These are phyloP conservation scores for Lindbergichthys nudifrons DNA, from an alignment of 2,797 vertebrate species.

Conservation along the genomic window DNA sequence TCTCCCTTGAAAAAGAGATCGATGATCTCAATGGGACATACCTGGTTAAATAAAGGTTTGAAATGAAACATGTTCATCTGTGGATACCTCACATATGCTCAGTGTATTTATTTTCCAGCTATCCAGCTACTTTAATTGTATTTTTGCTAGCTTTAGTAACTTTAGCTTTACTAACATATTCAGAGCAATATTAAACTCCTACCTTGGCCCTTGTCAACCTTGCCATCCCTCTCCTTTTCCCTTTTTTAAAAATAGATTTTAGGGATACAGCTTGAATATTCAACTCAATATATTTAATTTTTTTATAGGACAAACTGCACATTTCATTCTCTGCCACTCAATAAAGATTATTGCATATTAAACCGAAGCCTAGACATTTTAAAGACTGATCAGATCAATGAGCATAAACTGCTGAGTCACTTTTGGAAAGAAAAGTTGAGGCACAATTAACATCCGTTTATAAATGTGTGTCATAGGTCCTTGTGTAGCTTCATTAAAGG, in stretches of 20 bases:
- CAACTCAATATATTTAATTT: not conserved
- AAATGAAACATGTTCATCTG: not conserved
- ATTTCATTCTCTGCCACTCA: not conserved
- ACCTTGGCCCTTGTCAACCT: not conserved
- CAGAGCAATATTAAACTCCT: not conserved
- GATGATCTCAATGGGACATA: no score
- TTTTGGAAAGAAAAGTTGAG: not conserved
- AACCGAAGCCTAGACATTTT: not conserved
- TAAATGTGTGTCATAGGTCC: not conserved
- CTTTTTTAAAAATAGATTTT: not conserved
- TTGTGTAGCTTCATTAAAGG: not conserved
- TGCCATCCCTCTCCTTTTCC: not conserved
- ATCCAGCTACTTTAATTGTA: not conserved
- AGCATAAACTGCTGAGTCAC: not conserved
- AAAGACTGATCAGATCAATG: not conserved
- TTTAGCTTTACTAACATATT: not conserved
- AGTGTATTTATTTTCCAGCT: conserved; percentile 2
- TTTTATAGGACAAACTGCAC: not conserved
- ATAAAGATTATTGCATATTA: not conserved
- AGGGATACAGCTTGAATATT: not conserved
- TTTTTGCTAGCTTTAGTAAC: not conserved
- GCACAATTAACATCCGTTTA: conserved; percentile 7
- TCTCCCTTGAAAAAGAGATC: no score
- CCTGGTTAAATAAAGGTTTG: no score
- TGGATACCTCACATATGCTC: not conserved